These are phyloP conservation scores for Notamacropus eugenii DNA, from an alignment of 2,797 vertebrate genomes.

Conservation along the genomic window DNA sequence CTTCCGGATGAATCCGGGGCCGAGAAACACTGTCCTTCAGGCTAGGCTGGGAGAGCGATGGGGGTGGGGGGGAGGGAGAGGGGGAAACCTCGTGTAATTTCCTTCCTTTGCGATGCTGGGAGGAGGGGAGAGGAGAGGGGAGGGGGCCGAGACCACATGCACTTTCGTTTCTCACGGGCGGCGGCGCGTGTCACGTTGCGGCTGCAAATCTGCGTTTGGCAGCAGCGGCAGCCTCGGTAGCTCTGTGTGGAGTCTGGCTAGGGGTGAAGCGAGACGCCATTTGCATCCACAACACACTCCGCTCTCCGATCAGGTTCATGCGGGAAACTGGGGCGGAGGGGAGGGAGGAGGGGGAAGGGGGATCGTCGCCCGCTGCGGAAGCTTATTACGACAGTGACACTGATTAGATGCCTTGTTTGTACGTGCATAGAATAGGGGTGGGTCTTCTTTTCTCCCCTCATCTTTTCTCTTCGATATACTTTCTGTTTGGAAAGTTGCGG, in stretches of 20 bases:
- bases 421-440: constrained; percentile 77
- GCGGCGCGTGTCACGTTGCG: constrained; percentile 28
- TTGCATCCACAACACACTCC: constrained; percentile 70
- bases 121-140: not conserved
- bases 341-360: constrained; percentile 66
- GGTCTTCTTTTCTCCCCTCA: constrained; percentile 58
- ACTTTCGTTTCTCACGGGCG: constrained; percentile 13
- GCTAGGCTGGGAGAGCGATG: constrained; percentile 37
- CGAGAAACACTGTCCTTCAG: not conserved
- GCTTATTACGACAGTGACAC: constrained; percentile 77
- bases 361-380: constrained; percentile 71
- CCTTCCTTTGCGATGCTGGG: not conserved
- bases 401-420: constrained; percentile 77
- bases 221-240: constrained; percentile 34
- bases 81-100: constrained; percentile 30
- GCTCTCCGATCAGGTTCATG: constrained; percentile 63
- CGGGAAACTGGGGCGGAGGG: constrained; percentile 10
- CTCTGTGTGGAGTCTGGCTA: constrained; percentile 41
- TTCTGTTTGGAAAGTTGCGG: constrained; percentile 76
- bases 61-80: constrained; percentile 61
- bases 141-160: not conserved
- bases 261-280: constrained; percentile 73
- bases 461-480: constrained; percentile 61
- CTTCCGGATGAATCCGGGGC: constrained; percentile 14
- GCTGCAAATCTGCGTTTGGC: constrained; percentile 46